Conservation (phyloP, 2,113 vertebrate genomes). For the Balaenoptera acutorostrata region DNA sequence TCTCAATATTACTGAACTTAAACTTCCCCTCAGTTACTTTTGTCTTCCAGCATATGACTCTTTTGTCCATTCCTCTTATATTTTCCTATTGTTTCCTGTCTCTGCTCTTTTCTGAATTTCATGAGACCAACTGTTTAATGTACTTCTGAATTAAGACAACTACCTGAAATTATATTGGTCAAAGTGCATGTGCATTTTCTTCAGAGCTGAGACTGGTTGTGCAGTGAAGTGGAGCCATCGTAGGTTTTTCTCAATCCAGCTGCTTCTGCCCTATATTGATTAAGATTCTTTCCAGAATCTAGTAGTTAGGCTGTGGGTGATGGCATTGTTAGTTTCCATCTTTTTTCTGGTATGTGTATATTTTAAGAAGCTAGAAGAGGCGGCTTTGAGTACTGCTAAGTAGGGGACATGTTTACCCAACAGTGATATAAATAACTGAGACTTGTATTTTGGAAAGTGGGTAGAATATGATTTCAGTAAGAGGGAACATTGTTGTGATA, state of each 20-base stretch:
- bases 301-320: neutral
- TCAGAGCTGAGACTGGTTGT: neutral
- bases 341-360: neutral
- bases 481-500: neutral
- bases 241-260: neutral
- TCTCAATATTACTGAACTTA: neutral
- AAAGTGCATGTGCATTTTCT: neutral
- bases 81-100: neutral
- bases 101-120: neutral
- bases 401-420: neutral
- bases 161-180: neutral
- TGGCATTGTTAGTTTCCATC: neutral
- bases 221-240: neutral
- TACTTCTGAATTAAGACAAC: neutral
- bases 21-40: neutral
- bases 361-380: neutral
- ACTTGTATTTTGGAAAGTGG: neutral
- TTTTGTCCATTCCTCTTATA: neutral
- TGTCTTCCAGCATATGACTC: neutral
- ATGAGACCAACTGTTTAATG: neutral
- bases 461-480: neutral
- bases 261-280: neutral
- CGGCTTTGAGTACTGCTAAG: neutral
- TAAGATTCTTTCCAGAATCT: neutral
- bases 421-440: neutral